These are phyloP conservation scores for Halichondria panicea DNA, from an alignment of 37 sponge, comb jelly and placozoan genomes.

Conservation along the genomic window DNA sequence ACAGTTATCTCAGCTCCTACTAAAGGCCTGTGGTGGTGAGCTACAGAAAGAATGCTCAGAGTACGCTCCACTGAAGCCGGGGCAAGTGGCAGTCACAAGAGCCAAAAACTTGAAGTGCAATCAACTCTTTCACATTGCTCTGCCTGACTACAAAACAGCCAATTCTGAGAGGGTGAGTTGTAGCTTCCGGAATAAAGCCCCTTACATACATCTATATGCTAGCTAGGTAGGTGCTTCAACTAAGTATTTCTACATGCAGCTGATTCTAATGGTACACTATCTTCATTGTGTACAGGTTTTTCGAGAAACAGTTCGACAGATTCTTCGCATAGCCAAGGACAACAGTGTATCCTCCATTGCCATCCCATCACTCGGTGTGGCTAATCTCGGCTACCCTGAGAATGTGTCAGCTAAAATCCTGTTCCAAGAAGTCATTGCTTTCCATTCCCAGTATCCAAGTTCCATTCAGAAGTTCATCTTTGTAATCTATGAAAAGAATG, in stretches of 20 bases:
- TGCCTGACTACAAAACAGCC: conserved; percentile 9
- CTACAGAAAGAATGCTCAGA: conserved; percentile 27
- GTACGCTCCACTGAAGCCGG: conserved; percentile 28
- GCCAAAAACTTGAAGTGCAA: conserved; percentile 32
- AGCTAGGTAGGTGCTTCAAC: too few species aligned
- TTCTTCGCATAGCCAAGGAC: conserved; percentile 11
- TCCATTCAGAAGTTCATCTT: conserved; percentile 8
- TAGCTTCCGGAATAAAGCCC: too few species aligned
- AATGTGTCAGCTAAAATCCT: conserved; percentile 23
- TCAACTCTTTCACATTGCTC: conserved; percentile 14
- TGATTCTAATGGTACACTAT: background rate
- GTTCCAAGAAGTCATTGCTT: conserved; percentile 22
- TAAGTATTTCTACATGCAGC: too few species aligned
- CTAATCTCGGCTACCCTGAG: conserved; percentile 31
- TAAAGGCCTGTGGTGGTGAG: conserved; percentile 18
- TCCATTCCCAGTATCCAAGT: conserved; percentile 10
- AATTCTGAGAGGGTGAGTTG: conserved; percentile 24
- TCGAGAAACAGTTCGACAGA: conserved; percentile 6
- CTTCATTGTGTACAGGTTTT: conserved; percentile 12
- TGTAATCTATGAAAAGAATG: conserved; percentile 23
- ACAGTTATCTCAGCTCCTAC: conserved; percentile 1
- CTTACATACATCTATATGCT: too few species aligned
- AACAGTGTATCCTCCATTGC: conserved; percentile 15
- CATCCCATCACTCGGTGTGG: conserved; percentile 44
- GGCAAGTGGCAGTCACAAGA: conserved; percentile 23